phyloP scores from a whole-genome alignment of 2,888 invertebrate species.

The Liopterus haemorrhoidalis region DNA sequence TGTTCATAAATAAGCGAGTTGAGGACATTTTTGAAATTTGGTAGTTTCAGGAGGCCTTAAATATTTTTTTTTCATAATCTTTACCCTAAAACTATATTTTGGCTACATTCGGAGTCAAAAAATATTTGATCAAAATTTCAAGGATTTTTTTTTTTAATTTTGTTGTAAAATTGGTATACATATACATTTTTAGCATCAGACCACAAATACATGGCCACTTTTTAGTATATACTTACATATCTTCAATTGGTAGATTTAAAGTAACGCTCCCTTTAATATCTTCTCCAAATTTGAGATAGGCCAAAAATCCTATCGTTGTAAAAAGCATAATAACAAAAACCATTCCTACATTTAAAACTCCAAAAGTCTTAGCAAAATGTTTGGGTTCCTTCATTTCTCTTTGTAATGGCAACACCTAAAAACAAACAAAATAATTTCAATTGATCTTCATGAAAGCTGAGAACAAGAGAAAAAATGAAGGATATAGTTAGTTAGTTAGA shows the following conservation, averaged over 20 bases:
- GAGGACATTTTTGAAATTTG: no score
- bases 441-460: no score
- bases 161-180: background rate
- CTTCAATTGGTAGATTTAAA: slow-evolving; percentile 66
- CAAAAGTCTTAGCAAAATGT: slow-evolving; percentile 70
- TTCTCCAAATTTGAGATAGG: slow-evolving; percentile 84
- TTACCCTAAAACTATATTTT: no score
- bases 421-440: slow-evolving; percentile 16
- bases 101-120: no score
- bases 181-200: slow-evolving; percentile 9
- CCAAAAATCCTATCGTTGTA: slow-evolving; percentile 75
- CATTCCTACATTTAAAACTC: slow-evolving; percentile 89
- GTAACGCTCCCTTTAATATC: slow-evolving; percentile 78
- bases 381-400: slow-evolving; percentile 81
- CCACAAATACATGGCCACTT: background rate
- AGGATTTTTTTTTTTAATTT: no score
- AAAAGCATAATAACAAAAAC: slow-evolving; percentile 71
- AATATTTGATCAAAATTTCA: no score
- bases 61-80: no score
- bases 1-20: no score
- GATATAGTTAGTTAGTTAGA: no score
- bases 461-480: no score
- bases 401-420: slow-evolving; percentile 84
- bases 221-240: slow-evolving; percentile 48
- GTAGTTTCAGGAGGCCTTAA: no score